A percentile compares a stretch with the other conserved stretches of the same genome.
phyloP scores from a whole-genome alignment of 2,113 vertebrate species.

The Plotosus lineatus region DNA sequence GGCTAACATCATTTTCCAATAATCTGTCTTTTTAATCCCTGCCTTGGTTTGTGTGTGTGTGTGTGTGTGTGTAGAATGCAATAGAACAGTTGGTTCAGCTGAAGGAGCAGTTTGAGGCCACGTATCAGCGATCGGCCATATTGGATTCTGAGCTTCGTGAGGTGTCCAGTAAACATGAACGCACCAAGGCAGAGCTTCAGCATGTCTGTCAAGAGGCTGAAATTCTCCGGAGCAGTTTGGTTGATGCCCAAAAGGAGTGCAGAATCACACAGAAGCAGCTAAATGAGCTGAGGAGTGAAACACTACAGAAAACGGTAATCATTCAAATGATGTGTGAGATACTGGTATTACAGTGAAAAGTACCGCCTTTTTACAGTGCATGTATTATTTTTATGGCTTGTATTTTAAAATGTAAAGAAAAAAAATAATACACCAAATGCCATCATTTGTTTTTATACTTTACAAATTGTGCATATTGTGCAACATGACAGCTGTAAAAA shows the following conservation, averaged over 20 bases:
- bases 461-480: too few relatives aligned
- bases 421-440: too few relatives aligned
- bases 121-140: slow-evolving; percentile 83
- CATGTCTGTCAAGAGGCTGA: slow-evolving; percentile 79
- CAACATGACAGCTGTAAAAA: too few relatives aligned
- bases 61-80: slow-evolving; percentile 74
- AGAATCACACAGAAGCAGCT: slow-evolving; percentile 75
- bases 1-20: background rate
- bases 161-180: slow-evolving; percentile 84
- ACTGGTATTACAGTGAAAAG: background rate
- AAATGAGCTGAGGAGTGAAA: slow-evolving; percentile 36
- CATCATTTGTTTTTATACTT: too few relatives aligned
- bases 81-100: slow-evolving; percentile 88
- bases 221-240: slow-evolving; percentile 65
- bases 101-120: slow-evolving; percentile 90
- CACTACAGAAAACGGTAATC: slow-evolving; percentile 32
- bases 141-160: slow-evolving; percentile 90
- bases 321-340: background rate
- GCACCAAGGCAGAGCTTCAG: slow-evolving; percentile 86
- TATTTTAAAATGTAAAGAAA: too few relatives aligned
- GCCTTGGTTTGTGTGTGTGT: slow-evolving; percentile 11
- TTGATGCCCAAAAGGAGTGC: slow-evolving; percentile 67
- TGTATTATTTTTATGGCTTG: background rate
- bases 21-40: too few relatives aligned
- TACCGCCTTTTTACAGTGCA: background rate